Conservation (phyloP, 1,140 invertebrate genomes). For the Colletes gigas region DNA sequence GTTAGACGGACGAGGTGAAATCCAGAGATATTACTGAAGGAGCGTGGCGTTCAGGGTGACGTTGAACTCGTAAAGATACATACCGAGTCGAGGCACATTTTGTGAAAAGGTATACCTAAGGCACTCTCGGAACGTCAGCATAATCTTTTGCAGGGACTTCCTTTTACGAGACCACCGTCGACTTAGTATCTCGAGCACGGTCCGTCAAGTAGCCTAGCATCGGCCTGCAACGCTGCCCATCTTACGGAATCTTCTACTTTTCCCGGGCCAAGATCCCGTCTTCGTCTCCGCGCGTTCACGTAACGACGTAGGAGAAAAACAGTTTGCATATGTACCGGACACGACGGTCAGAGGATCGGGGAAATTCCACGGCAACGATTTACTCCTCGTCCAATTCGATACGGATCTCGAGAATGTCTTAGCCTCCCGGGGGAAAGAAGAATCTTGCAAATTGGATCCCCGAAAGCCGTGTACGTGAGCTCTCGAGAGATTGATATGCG, state of each 20-base stretch:
- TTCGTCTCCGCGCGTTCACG: neutral
- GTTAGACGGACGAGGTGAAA: slow-evolving; percentile 40
- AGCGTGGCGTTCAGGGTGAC: slow-evolving; percentile 18
- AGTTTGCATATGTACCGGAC: neutral
- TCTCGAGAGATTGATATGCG: too few relatives aligned
- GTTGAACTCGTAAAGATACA: slow-evolving; percentile 63
- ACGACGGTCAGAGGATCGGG: neutral
- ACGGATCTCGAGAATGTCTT: neutral
- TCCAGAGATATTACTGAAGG: slow-evolving; percentile 36
- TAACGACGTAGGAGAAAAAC: neutral
- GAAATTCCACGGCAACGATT: neutral
- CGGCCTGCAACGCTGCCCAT: neutral
- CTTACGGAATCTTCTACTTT: slow-evolving; percentile 29
- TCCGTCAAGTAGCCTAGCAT: slow-evolving; percentile 38
- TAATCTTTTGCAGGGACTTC: slow-evolving; percentile 60
- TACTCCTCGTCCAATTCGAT: neutral
- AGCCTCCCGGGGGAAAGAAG: too few relatives aligned
- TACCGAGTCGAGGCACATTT: slow-evolving; percentile 53
- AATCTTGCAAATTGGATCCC: too few relatives aligned
- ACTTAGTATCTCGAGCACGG: slow-evolving; percentile 53
- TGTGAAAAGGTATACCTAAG: slow-evolving; percentile 49
- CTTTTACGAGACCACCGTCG: slow-evolving; percentile 54
- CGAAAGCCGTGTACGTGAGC: too few relatives aligned
- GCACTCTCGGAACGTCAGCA: slow-evolving; percentile 47
- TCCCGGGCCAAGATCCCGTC: neutral